Evolutionary conservation across 2,888 invertebrate genomes (phyloP).

Genomic region (Panzeria rudis): DNA sequence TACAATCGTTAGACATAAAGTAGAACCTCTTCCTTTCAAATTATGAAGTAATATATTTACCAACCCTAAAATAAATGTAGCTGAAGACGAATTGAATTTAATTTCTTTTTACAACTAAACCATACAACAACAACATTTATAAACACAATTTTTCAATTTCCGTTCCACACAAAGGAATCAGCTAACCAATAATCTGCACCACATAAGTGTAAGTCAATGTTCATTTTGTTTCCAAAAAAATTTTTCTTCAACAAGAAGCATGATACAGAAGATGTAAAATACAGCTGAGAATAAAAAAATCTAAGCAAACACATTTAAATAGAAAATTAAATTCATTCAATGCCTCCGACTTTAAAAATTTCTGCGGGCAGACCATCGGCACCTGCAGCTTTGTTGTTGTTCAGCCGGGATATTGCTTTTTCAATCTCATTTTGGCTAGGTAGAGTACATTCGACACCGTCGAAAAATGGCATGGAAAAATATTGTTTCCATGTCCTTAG

Average conservation of each 20-base stretch:
- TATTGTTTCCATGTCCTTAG: too few species aligned
- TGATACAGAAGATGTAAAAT: neutral
- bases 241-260: neutral
- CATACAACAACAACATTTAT: slow-evolving; percentile 13
- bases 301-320: neutral
- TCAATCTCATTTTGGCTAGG: too few species aligned
- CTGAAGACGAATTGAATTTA: neutral
- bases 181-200: slow-evolving; percentile 46
- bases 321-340: too few species aligned
- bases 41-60: neutral
- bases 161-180: slow-evolving; percentile 44
- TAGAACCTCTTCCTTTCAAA: too few species aligned
- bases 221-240: neutral
- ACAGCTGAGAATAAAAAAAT: neutral
- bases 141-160: slow-evolving; percentile 65
- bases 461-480: too few species aligned
- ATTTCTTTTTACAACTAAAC: neutral
- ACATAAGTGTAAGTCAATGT: slow-evolving; percentile 31
- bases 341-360: too few species aligned
- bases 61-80: neutral
- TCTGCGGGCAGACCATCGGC: too few species aligned
- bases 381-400: too few species aligned
- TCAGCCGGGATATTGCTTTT: too few species aligned
- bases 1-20: too few species aligned
- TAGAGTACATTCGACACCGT: too few species aligned